Evolutionary conservation across 2,113 vertebrate species (phyloP), one percentile per base, ranked within the genome.

Genomic region (Dipodomys spectabilis): DNA sequence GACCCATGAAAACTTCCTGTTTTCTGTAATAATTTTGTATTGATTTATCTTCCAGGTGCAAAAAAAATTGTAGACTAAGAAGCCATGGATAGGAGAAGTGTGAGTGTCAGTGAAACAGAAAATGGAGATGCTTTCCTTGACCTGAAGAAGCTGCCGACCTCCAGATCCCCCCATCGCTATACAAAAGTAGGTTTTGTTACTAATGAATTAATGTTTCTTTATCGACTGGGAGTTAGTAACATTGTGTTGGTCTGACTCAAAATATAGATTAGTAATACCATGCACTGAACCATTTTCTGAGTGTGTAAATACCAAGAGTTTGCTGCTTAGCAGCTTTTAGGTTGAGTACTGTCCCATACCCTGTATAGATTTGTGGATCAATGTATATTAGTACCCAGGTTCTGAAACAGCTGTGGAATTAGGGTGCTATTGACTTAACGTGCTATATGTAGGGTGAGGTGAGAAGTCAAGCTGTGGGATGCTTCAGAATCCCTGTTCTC

Each of bases 11-110:
- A 82, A 83, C 45, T 1, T 74, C 45, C 39, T 78, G 8, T 90
- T 80, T 3, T 83, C 3, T 0, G 8, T 86, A 86, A 90, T 67
- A 88, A 12, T 85, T 91, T 87, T 77, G 68, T 84, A 25, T n/a
- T 87, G 68, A 28, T 89, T 89, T 82, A 16, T 94, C 67, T 97
- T 94, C 25, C 88, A 98, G 97, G 96, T 97, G 87, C 53, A 88
- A 80, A 95, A 84, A 57, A 95, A 69, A 92, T 94, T 83, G 81
- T 79, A 96, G 85, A 94, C 90, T 92, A 94, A 85, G 96, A 81
- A 91, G 96, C 97, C 98, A 99, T 99, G 99, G 99, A 99, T 95
- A 99, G 98, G 97, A 98, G 98, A 97, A 98, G 97, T 92, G 75
- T 96, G 78, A 98, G 97, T 92, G 74, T 96, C 75, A 97, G 98